Base-by-base conservation (phyloP, 2,113 vertebrate species). In the Bufo bufo region DNA sequence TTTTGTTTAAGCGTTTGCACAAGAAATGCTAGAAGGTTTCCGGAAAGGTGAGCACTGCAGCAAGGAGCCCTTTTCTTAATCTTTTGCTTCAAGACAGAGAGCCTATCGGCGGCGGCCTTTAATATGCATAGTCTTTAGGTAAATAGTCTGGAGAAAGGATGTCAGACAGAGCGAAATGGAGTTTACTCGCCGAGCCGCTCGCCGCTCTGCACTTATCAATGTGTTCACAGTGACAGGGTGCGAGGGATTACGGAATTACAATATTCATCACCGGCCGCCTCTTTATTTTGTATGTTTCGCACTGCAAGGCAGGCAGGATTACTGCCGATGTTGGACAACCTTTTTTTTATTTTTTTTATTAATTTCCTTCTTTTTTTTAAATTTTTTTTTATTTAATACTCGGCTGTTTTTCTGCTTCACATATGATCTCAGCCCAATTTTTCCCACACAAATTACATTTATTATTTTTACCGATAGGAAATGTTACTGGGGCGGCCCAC, bases 51-150 rank as follows among this genome's bases (percentile, higher is more conserved):
- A 92, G 89, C 71, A 80, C 88, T 91, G 93, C 93, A 93, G 90
- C 89, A 91, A 90, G 87, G 90, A 88, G 82, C 90, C 89, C 90
- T 90, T 33, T 85, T 90, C 89, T 92, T 94, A 92, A 93, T 94
- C 93, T 92, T 89, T 91, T 89, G 87, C 90, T 93, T 91, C 90
- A 92, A 92, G 90, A 91, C 3, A 3, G 90, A 90, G 87, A 77
- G 90, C 91, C 90, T 87, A 92, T 92, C 89, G 85, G 91, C 92
- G 92, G 90, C 92, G 91, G 91, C 74, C 91, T 93, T 93, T 93
- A 94, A 94, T 94, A 94, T 93, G 93, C 92, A 92, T 94, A 91
- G 92, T 91, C 92, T 94, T 94, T 93, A 93, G 92, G 92, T 93
- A 94, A 94, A 94, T 93, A 94, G 92, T 93, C 90, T 93, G 91